phyloP scores from a whole-genome alignment of 2,888 invertebrate genomes.

The Cheilosia urbana region DNA sequence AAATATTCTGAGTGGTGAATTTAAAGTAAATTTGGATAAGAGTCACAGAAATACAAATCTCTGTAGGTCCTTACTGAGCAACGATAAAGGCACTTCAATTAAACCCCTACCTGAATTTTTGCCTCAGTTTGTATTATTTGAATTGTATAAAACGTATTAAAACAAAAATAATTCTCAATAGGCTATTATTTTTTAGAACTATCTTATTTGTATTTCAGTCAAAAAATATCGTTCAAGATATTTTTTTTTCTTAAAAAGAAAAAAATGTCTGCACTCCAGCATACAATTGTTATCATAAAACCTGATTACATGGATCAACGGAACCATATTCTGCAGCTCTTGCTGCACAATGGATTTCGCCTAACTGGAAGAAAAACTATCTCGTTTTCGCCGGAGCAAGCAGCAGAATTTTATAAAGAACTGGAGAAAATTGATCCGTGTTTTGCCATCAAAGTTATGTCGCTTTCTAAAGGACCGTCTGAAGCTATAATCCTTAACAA shows the following conservation, averaged over 20 bases:
- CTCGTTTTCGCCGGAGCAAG: conserved; percentile 44
- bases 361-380: conserved; percentile 35
- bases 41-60: no score
- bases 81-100: no score
- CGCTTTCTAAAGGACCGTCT: conserved; percentile 38
- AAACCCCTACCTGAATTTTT: no score
- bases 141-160: no score
- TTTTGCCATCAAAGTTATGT: conserved; percentile 55
- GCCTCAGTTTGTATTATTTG: no score
- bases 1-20: no score
- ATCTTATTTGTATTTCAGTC: not conserved
- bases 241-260: not conserved
- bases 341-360: conserved; percentile 44
- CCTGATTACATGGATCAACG: conserved; percentile 7
- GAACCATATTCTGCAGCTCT: conserved; percentile 16
- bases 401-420: conserved; percentile 64
- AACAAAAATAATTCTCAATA: no score
- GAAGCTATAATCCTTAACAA: conserved; percentile 55
- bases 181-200: not conserved
- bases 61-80: no score
- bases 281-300: conserved; percentile 51
- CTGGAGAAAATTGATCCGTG: conserved; percentile 20
- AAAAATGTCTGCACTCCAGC: conserved; percentile 27
- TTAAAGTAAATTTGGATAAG: no score
- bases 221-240: not conserved